These are phyloP conservation scores for Amiota communis DNA, from an alignment of 2,888 invertebrate genomes.

Conservation along the genomic window DNA sequence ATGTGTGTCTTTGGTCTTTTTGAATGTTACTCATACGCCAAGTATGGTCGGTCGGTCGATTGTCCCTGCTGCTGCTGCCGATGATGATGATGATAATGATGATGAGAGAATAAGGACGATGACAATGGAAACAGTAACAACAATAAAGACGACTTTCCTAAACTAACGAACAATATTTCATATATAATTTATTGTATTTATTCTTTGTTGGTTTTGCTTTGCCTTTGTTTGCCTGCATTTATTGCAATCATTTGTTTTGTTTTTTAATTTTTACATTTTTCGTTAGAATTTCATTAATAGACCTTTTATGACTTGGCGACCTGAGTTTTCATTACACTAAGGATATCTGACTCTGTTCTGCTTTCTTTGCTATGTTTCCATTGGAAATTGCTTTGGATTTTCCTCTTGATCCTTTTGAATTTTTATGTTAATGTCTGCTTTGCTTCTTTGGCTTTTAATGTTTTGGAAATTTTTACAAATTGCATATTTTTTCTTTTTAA, in stretches of 20 bases:
- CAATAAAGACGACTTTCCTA: slow-evolving; percentile 6
- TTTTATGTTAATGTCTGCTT: slow-evolving; percentile 58
- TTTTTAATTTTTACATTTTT: slow-evolving; percentile 1
- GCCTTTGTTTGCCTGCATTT: slow-evolving; percentile 35
- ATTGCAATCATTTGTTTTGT: slow-evolving; percentile 21
- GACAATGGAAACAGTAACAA: background rate
- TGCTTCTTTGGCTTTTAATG: slow-evolving; percentile 42
- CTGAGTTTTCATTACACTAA: slow-evolving; percentile 28
- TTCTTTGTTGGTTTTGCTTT: slow-evolving; percentile 46
- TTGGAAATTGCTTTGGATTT: slow-evolving; percentile 16
- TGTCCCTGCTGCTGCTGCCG: slow-evolving; percentile 33
- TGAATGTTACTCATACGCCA: slow-evolving; percentile 45
- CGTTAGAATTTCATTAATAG: slow-evolving; percentile 65
- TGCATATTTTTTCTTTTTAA: slow-evolving; percentile 27
- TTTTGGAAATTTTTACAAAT: slow-evolving; percentile 38
- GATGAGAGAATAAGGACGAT: slow-evolving; percentile 25
- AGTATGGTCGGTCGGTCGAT: background rate
- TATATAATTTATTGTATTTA: slow-evolving; percentile 66
- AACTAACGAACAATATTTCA: slow-evolving; percentile 40
- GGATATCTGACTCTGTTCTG: slow-evolving; percentile 32
- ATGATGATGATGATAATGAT: background rate
- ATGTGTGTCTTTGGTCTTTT: slow-evolving; percentile 38
- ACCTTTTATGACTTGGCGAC: slow-evolving; percentile 59
- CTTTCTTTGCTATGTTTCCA: slow-evolving; percentile 31
- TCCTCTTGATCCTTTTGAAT: slow-evolving; percentile 44